These are phyloP conservation scores for Callimorpha dominula DNA, from an alignment of 2,888 invertebrate species.

Conservation along the genomic window DNA sequence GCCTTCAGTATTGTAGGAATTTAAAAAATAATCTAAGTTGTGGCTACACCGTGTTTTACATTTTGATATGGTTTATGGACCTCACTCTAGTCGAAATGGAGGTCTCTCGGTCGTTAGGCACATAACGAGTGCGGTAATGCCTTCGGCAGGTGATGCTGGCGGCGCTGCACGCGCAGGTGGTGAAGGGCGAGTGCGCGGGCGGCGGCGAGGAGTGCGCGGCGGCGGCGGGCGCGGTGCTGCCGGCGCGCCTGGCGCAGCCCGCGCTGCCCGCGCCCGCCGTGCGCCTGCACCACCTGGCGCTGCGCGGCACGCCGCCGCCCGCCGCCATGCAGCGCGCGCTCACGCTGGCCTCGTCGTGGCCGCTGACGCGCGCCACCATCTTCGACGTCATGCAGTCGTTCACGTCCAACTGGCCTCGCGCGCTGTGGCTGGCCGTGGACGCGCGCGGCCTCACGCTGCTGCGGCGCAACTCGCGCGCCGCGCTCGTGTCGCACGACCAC, in stretches of 20 bases:
- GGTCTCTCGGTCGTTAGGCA: too few species aligned
- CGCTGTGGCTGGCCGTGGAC: slow-evolving; percentile 97
- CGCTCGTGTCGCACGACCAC: slow-evolving; percentile 97
- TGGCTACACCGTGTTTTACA: too few species aligned
- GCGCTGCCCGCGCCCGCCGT: slow-evolving; percentile 95
- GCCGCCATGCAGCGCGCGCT: slow-evolving; percentile 97
- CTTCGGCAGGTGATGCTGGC: slow-evolving; percentile 93
- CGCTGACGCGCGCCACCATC: slow-evolving; percentile 96
- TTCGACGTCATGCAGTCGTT: slow-evolving; percentile 99
- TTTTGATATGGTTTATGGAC: too few species aligned
- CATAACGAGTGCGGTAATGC: too few species aligned
- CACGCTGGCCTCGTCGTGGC: slow-evolving; percentile 97
- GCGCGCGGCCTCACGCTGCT: slow-evolving; percentile 96
- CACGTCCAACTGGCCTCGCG: slow-evolving; percentile 97
- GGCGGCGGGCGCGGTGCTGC: slow-evolving; percentile 92
- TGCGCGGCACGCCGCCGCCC: slow-evolving; percentile 94
- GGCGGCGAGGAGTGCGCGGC: slow-evolving; percentile 89
- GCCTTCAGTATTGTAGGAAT: too few species aligned
- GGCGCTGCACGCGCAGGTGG: slow-evolving; percentile 97
- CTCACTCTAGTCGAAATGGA: too few species aligned
- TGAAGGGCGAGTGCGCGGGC: slow-evolving; percentile 93
- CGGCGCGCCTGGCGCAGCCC: slow-evolving; percentile 93
- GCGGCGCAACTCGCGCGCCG: slow-evolving; percentile 95
- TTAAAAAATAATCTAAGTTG: too few species aligned
- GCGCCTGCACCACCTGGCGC: slow-evolving; percentile 95